Evolutionary conservation across 2,113 vertebrate genomes (phyloP).

Genomic region (Emberiza fucata): DNA sequence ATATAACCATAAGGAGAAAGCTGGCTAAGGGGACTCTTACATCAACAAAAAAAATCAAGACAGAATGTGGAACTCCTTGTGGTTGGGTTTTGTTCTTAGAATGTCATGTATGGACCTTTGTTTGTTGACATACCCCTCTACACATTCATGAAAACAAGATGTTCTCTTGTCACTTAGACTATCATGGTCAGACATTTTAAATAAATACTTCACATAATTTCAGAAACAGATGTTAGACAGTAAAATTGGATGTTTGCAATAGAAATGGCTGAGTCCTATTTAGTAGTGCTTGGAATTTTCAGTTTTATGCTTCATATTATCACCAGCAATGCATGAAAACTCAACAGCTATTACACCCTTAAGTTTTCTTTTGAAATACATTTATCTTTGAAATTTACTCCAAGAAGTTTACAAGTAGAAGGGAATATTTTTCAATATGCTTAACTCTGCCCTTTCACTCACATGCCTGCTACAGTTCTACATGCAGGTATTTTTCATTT

Average conservation of each 20-base stretch:
- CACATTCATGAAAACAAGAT: slow-evolving; percentile 69
- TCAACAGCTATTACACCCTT: not conserved
- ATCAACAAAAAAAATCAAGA: not conserved
- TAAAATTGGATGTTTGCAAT: not conserved
- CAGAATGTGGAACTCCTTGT: slow-evolving; percentile 3
- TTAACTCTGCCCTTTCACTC: not conserved
- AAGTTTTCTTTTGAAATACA: not conserved
- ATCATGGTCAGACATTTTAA: slow-evolving; percentile 55
- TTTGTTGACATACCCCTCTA: slow-evolving; percentile 59
- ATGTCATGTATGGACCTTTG: slow-evolving; percentile 37
- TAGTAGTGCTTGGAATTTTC: not conserved
- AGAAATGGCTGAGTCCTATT: not conserved
- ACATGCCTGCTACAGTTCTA: not conserved
- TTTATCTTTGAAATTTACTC: not conserved
- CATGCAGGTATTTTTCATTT: not conserved
- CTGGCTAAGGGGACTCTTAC: not conserved
- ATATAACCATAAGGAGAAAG: not conserved
- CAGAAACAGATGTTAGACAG: slow-evolving; percentile 63
- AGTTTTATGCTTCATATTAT: not conserved
- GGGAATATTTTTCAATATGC: not conserved
- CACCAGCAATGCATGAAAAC: not conserved
- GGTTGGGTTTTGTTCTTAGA: slow-evolving; percentile 22
- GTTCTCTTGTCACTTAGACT: slow-evolving; percentile 48
- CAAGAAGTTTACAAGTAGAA: not conserved
- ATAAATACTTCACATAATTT: slow-evolving; percentile 60